Percentiles rank a stretch among this genome's conserved stretches.
These are phyloP conservation scores for Scaptodrosophila lebanonensis DNA, from an alignment of 1,140 invertebrate species.

Conservation along the genomic window DNA sequence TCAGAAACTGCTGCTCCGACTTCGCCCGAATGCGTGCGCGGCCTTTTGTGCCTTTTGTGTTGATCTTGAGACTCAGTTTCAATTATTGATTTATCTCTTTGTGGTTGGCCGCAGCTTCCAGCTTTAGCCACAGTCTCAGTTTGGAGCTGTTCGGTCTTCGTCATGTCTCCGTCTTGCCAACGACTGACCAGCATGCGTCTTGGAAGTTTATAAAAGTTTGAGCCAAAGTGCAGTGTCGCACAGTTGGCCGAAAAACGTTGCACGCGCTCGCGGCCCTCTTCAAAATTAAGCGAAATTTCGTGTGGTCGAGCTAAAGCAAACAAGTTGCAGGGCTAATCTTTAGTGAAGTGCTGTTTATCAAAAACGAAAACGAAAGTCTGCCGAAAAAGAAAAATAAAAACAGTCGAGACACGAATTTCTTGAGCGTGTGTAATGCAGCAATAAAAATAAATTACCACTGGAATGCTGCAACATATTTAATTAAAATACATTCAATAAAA, in stretches of 20 bases:
- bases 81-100: slow-evolving; percentile 73
- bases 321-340: slow-evolving; percentile 60
- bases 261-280: slow-evolving; percentile 55
- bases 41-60: slow-evolving; percentile 40
- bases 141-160: not conserved
- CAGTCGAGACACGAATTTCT: slow-evolving; percentile 11
- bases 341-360: slow-evolving; percentile 67
- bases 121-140: not conserved
- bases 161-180: slow-evolving; percentile 36
- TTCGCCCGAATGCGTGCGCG: slow-evolving; percentile 14
- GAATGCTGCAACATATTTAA: slow-evolving; percentile 28
- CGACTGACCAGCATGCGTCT: slow-evolving; percentile 45
- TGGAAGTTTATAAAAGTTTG: slow-evolving; percentile 68
- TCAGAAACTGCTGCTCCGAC: slow-evolving; percentile 22
- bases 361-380: slow-evolving; percentile 70
- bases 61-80: slow-evolving; percentile 64
- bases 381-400: slow-evolving; percentile 17
- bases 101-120: slow-evolving; percentile 18
- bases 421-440: slow-evolving; percentile 37
- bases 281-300: slow-evolving; percentile 32
- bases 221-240: slow-evolving; percentile 71
- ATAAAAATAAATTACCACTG: slow-evolving; percentile 48
- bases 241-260: slow-evolving; percentile 68
- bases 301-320: slow-evolving; percentile 27
- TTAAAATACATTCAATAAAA: slow-evolving; percentile 31